phyloP scores from a whole-genome alignment of 2,797 vertebrate species.

The Sitta carolinensis region DNA sequence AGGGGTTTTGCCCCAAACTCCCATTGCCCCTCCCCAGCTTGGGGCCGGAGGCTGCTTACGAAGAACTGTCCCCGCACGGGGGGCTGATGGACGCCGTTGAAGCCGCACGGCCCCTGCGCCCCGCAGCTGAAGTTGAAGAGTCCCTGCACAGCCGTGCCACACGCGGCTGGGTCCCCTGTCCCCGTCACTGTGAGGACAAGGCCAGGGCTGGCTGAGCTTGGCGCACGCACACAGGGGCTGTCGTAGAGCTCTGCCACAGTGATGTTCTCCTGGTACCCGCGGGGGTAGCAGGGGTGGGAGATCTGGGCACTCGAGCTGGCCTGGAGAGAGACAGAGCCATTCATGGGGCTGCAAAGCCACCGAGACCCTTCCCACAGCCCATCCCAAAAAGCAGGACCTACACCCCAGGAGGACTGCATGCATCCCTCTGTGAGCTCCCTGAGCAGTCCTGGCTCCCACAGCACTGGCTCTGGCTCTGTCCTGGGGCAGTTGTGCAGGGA shows the following conservation, averaged over 20 bases:
- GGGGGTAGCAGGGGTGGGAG: conserved; percentile 83
- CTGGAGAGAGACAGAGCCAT: not conserved
- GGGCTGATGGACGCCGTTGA: not conserved
- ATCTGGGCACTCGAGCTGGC: not conserved
- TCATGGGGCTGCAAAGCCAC: not conserved
- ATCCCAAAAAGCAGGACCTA: not conserved
- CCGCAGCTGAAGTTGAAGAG: conserved; percentile 81
- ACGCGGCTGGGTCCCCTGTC: conserved; percentile 76
- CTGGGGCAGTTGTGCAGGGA: not conserved
- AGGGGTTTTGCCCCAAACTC: rapidly evolving
- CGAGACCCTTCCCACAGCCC: not conserved
- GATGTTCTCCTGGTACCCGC: conserved; percentile 60
- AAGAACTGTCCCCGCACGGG: not conserved
- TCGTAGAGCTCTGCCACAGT: conserved; percentile 66
- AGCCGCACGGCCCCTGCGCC: not conserved
- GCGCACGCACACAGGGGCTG: conserved; percentile 76
- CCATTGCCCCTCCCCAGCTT: not conserved
- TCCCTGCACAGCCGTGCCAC: conserved; percentile 46
- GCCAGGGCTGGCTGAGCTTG: not conserved
- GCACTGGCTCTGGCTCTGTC: not conserved
- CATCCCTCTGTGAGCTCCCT: rapidly evolving
- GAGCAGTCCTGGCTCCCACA: not conserved
- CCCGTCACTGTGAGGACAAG: conserved; percentile 72
- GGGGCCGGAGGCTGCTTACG: conserved; percentile 54
- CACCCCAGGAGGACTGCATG: not conserved